Conservation (phyloP, 2,888 invertebrate species). For the Camptogramma bilineatum region DNA sequence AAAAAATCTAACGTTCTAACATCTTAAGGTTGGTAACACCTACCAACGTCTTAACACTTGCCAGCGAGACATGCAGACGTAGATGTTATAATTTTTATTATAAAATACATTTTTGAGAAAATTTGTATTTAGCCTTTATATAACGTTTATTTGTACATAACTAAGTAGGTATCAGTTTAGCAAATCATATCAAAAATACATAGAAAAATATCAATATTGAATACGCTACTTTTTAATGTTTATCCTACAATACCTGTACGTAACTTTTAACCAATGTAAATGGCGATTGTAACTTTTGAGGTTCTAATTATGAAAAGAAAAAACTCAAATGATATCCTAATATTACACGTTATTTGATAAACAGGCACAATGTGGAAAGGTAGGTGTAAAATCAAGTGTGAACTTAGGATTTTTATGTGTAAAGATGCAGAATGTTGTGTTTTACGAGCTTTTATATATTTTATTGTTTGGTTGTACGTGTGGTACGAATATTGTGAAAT, state of each 20-base stretch:
- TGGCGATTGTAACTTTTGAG: slow-evolving; percentile 31
- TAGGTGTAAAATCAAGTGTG: slow-evolving; percentile 1
- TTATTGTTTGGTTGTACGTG: not conserved
- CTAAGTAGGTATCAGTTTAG: slow-evolving; percentile 40
- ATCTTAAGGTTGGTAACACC: slow-evolving; percentile 40
- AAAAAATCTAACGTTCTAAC: slow-evolving; percentile 1
- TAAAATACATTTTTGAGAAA: slow-evolving; percentile 42
- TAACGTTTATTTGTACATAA: slow-evolving; percentile 44
- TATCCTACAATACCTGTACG: slow-evolving; percentile 24
- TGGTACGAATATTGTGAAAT: slow-evolving; percentile 1
- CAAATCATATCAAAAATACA: slow-evolving; percentile 47
- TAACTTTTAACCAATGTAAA: slow-evolving; percentile 38
- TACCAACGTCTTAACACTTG: slow-evolving; percentile 35
- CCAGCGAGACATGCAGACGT: slow-evolving; percentile 36
- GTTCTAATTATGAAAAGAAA: not conserved
- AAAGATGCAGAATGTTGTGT: slow-evolving; percentile 4
- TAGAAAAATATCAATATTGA: slow-evolving; percentile 40
- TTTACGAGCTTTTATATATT: slow-evolving; percentile 7
- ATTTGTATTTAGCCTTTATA: slow-evolving; percentile 42
- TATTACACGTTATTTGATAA: slow-evolving; percentile 8
- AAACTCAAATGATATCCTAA: slow-evolving; percentile 3
- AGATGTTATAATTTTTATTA: slow-evolving; percentile 30
- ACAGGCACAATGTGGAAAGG: slow-evolving; percentile 18
- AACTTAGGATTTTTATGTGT: not conserved
- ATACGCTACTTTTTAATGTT: slow-evolving; percentile 38